A percentile compares a stretch with the other conserved stretches of the same genome.
Evolutionary conservation across 2,888 invertebrate genomes (phyloP).

Genomic region (Phasia obesa): DNA sequence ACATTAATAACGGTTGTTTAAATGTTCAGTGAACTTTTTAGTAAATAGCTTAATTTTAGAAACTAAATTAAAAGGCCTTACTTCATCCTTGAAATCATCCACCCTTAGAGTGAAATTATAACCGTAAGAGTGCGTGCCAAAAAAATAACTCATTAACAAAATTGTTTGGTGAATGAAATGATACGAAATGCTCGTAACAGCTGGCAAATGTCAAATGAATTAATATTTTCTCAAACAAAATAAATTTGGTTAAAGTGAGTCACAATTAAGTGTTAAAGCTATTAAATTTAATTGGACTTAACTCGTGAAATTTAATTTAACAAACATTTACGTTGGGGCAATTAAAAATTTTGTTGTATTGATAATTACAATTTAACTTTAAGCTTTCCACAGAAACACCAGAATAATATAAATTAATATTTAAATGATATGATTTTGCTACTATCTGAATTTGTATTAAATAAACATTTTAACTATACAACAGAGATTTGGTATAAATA

Average conservation of each 20-base stretch:
- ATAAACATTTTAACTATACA: too few species aligned
- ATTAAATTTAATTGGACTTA: not conserved
- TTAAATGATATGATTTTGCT: too few species aligned
- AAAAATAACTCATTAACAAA: conserved; percentile 6
- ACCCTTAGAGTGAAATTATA: conserved; percentile 9
- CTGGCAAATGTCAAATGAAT: conserved; percentile 30
- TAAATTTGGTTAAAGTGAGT: not conserved
- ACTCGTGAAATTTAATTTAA: not conserved
- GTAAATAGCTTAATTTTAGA: conserved; percentile 44
- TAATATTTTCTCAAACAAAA: not conserved
- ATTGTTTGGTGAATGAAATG: conserved; percentile 21
- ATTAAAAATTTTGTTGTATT: too few species aligned
- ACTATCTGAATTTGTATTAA: too few species aligned
- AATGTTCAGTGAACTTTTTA: conserved; percentile 49
- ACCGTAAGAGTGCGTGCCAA: conserved; percentile 39
- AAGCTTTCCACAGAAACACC: too few species aligned
- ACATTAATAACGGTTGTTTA: conserved; percentile 52
- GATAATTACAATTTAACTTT: too few species aligned
- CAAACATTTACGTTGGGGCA: too few species aligned
- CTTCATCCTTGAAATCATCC: conserved; percentile 18
- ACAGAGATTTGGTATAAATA: too few species aligned
- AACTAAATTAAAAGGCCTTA: conserved; percentile 42
- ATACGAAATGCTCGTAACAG: conserved; percentile 23
- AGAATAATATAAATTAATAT: too few species aligned
- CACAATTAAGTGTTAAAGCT: not conserved